Conservation (phyloP, 2,888 invertebrate species). For the Bombyx huttoni region DNA sequence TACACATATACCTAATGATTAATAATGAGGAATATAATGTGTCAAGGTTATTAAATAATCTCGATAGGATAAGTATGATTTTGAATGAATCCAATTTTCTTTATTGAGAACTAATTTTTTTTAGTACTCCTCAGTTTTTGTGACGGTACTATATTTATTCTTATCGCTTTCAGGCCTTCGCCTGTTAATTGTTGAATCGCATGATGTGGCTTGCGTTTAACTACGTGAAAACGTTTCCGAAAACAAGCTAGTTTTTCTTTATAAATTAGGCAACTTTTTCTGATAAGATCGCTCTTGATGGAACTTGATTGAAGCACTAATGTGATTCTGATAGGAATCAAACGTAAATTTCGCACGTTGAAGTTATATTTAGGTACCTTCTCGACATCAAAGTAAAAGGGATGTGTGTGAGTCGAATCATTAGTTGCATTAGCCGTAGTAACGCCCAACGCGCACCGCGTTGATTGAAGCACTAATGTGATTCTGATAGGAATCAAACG, state of each 20-base stretch:
- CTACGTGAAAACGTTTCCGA: slow-evolving; percentile 57
- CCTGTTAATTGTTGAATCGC: slow-evolving; percentile 49
- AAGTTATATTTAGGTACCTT: neutral
- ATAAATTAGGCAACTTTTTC: slow-evolving; percentile 30
- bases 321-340: slow-evolving; percentile 29
- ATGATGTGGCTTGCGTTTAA: slow-evolving; percentile 39
- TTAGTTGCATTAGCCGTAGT: slow-evolving; percentile 23
- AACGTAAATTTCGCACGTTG: slow-evolving; percentile 11
- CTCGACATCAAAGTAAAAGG: slow-evolving; percentile 1
- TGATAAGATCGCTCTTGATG: slow-evolving; percentile 20
- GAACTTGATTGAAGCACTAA: slow-evolving; percentile 30
- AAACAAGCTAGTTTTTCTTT: slow-evolving; percentile 48
- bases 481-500: slow-evolving; percentile 24
- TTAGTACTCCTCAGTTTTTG: slow-evolving; percentile 17
- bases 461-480: slow-evolving; percentile 33
- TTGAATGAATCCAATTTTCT: neutral
- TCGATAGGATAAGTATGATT: too few relatives aligned
- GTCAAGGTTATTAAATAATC: too few relatives aligned
- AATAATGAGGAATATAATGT: too few relatives aligned
- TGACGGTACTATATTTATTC: slow-evolving; percentile 20
- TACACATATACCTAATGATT: too few relatives aligned
- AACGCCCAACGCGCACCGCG: slow-evolving; percentile 32
- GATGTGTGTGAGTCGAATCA: slow-evolving; percentile 16
- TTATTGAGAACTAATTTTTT: slow-evolving; percentile 13
- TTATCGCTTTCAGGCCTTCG: slow-evolving; percentile 21